Evolutionary conservation across 2,888 invertebrate species (phyloP).

Genomic region (Zootermopsis nevadensis): DNA sequence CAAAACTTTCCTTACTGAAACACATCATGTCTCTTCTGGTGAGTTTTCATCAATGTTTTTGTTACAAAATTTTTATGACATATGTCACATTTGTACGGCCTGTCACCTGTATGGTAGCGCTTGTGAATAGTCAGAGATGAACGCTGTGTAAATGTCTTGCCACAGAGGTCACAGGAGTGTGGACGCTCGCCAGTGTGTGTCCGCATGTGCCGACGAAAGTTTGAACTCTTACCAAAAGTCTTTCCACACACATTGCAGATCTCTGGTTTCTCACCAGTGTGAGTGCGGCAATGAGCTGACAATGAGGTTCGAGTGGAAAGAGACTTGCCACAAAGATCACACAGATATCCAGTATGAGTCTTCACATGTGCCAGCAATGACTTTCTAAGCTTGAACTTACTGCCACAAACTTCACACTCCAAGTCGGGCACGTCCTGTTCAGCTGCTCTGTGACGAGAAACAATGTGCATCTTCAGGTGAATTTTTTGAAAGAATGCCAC

Average conservation of each 20-base stretch:
- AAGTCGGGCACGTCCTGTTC: slow-evolving; percentile 57
- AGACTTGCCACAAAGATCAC: slow-evolving; percentile 50
- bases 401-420: slow-evolving; percentile 57
- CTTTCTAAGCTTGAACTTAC: slow-evolving; percentile 56
- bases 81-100: slow-evolving; percentile 44
- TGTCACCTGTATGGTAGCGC: slow-evolving; percentile 46
- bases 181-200: slow-evolving; percentile 64
- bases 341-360: slow-evolving; percentile 58
- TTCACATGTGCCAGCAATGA: slow-evolving; percentile 57
- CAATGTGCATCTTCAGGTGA: slow-evolving; percentile 65
- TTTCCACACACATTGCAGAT: slow-evolving; percentile 70
- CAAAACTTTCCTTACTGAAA: too few species aligned
- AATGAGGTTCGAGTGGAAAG: slow-evolving; percentile 55
- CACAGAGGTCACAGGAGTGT: slow-evolving; percentile 65
- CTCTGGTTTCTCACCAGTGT: slow-evolving; percentile 68
- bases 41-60: slow-evolving; percentile 41
- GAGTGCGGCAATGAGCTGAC: slow-evolving; percentile 56
- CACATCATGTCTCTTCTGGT: slow-evolving; percentile 38
- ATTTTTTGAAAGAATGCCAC: slow-evolving; percentile 67
- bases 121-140: slow-evolving; percentile 46
- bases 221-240: slow-evolving; percentile 69
- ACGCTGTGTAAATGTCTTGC: slow-evolving; percentile 64
- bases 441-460: slow-evolving; percentile 60
- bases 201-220: slow-evolving; percentile 64
- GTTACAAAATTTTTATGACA: slow-evolving; percentile 46